phyloP scores from a whole-genome alignment of 1,140 invertebrate species.

The Sarcophaga peregrina region DNA sequence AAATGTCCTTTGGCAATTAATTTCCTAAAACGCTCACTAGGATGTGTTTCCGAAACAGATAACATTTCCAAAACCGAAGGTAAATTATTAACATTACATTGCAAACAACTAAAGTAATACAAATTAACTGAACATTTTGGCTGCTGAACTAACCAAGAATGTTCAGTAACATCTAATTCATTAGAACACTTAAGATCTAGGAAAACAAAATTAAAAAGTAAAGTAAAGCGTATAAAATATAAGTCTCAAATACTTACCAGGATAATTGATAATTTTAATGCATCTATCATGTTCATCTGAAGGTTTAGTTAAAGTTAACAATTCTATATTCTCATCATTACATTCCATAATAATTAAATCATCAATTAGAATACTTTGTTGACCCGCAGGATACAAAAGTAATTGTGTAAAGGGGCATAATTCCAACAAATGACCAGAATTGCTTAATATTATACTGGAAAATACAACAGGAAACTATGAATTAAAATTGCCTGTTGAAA shows the following conservation, averaged over 20 bases:
- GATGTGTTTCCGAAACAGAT: constrained; percentile 63
- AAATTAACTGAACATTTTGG: constrained; percentile 62
- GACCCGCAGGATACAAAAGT: neutral
- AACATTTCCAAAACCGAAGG: constrained; percentile 60
- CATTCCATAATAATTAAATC: constrained; percentile 59
- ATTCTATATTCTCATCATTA: constrained; percentile 58
- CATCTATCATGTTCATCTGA: constrained; percentile 45
- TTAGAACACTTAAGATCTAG: constrained; percentile 59
- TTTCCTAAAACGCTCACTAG: constrained; percentile 63
- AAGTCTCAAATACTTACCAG: constrained; percentile 50
- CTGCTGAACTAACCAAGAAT: constrained; percentile 60
- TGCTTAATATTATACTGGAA: constrained; percentile 55
- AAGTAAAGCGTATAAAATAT: neutral
- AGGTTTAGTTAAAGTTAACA: constrained; percentile 56
- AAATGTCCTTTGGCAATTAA: constrained; percentile 60
- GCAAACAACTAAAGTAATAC: constrained; percentile 57
- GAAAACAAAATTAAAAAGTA: neutral
- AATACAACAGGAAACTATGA: neutral
- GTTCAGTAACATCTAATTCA: constrained; percentile 56
- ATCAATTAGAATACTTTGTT: constrained; percentile 52
- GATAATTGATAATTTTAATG: constrained; percentile 62
- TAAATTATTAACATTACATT: constrained; percentile 42
- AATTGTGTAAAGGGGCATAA: constrained; percentile 58
- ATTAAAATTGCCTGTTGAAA: neutral
- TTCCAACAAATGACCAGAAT: constrained; percentile 57